Conservation (phyloP, 23 tunicate genomes). For the Styela plicata region DNA sequence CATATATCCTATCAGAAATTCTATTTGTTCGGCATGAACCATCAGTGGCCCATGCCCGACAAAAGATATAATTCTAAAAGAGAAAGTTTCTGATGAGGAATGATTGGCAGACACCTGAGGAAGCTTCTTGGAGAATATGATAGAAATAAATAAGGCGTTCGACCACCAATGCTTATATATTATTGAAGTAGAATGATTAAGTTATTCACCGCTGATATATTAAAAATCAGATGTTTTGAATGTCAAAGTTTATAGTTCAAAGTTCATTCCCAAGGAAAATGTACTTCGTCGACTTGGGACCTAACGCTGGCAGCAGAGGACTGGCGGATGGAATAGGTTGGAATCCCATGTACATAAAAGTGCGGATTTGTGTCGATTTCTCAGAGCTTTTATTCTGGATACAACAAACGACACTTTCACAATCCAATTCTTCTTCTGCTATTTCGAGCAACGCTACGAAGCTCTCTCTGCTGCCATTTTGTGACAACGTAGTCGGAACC, state of each 20-base stretch:
- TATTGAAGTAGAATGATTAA: not conserved
- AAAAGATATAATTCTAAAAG: too few relatives aligned
- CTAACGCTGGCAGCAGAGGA: not conserved
- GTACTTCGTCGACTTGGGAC: not conserved
- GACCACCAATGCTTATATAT: not conserved
- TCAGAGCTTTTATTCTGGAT: slow-evolving; percentile 18
- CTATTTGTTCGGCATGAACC: too few relatives aligned
- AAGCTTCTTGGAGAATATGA: too few relatives aligned
- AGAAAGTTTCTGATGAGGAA: too few relatives aligned
- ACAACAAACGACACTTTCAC: slow-evolving; percentile 39
- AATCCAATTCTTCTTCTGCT: slow-evolving; percentile 72
- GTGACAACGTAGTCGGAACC: slow-evolving; percentile 33
- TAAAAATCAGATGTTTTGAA: not conserved
- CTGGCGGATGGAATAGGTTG: slow-evolving; percentile 25
- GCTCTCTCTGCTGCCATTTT: slow-evolving; percentile 48
- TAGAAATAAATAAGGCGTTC: not conserved
- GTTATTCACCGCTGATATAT: not conserved
- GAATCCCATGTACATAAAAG: slow-evolving; percentile 89
- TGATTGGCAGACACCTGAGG: too few relatives aligned
- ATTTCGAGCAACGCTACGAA: slow-evolving; percentile 81
- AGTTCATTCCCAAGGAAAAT: slow-evolving; percentile 23
- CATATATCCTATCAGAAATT: too few relatives aligned
- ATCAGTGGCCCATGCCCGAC: too few relatives aligned
- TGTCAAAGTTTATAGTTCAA: not conserved
- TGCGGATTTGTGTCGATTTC: slow-evolving; percentile 12